These are phyloP conservation scores for Steatocranus sp. DNA, from an alignment of 2,797 vertebrate genomes.

Conservation along the genomic window DNA sequence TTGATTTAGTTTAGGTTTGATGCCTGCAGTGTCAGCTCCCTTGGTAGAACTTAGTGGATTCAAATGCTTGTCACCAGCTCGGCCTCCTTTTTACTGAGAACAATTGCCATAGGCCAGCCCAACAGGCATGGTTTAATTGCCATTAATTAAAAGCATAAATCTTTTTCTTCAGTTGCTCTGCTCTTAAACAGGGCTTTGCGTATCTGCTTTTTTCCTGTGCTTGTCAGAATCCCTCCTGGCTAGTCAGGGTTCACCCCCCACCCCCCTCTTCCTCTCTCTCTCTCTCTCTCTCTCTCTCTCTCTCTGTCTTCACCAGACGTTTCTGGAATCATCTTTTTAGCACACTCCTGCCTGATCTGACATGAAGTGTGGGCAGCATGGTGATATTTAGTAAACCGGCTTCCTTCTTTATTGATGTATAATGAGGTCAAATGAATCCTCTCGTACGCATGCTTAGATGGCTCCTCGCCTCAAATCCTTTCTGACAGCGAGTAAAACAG, in stretches of 20 bases:
- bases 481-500: slow-evolving; percentile 97
- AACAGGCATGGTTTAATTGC: slow-evolving; percentile 99
- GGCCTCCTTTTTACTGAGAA: slow-evolving; percentile 98
- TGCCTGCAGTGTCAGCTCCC: slow-evolving; percentile 99
- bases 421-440: slow-evolving; percentile 99
- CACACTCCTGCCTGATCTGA: slow-evolving; percentile 88
- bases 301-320: slow-evolving; percentile 76
- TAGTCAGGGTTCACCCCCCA: slow-evolving; percentile 84
- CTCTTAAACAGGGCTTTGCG: slow-evolving; percentile 96
- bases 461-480: slow-evolving; percentile 91
- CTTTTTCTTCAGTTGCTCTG: slow-evolving; percentile 97
- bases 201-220: slow-evolving; percentile 83
- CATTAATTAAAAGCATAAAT: slow-evolving; percentile 99
- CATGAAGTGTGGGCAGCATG: slow-evolving; percentile 87
- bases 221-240: slow-evolving; percentile 98
- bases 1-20: slow-evolving; percentile 99
- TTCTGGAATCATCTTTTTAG: slow-evolving; percentile 92
- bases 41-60: slow-evolving; percentile 99
- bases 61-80: slow-evolving; percentile 99
- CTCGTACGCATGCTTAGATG: slow-evolving; percentile 96
- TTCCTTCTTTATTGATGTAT: slow-evolving; percentile 98
- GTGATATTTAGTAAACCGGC: slow-evolving; percentile 99
- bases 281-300: slow-evolving; percentile 56
- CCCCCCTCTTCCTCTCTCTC: slow-evolving; percentile 59
- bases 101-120: slow-evolving; percentile 99